phyloP scores from a whole-genome alignment of 2,888 invertebrate genomes.

The Ophion ventricosus region DNA sequence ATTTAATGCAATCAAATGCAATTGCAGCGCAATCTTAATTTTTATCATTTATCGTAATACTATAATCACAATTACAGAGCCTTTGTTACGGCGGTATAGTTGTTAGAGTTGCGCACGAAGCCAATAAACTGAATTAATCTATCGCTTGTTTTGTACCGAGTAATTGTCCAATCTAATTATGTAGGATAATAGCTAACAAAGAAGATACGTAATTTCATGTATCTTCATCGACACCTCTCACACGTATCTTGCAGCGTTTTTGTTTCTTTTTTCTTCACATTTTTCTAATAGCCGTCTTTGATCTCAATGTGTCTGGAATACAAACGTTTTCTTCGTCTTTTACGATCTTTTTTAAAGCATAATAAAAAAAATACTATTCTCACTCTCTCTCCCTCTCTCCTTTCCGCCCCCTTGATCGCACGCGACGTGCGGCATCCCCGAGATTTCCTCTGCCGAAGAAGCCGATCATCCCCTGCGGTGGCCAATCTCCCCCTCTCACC shows the following conservation, averaged over 20 bases:
- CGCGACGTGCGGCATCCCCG: slow-evolving; percentile 56
- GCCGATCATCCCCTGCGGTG: slow-evolving; percentile 59
- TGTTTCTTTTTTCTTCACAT: not conserved
- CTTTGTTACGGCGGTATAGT: too few relatives aligned
- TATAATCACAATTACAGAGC: too few relatives aligned
- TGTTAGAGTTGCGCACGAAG: too few relatives aligned
- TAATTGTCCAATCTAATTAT: not conserved
- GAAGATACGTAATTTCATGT: not conserved
- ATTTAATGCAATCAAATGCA: too few relatives aligned
- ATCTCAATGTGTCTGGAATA: not conserved
- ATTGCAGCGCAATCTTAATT: too few relatives aligned
- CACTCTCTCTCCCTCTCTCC: slow-evolving; percentile 20
- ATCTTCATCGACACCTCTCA: not conserved
- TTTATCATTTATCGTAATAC: too few relatives aligned
- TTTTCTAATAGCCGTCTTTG: not conserved
- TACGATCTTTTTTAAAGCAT: slow-evolving; percentile 36
- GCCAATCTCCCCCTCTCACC: slow-evolving; percentile 20
- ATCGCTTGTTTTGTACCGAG: too few relatives aligned
- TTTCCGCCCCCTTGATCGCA: slow-evolving; percentile 46
- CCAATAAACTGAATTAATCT: too few relatives aligned
- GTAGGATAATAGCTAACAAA: not conserved
- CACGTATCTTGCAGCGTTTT: too few relatives aligned
- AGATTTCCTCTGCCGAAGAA: slow-evolving; percentile 60
- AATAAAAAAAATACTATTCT: slow-evolving; percentile 43
- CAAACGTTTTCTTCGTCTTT: slow-evolving; percentile 31